phyloP scores from a whole-genome alignment of 1,140 invertebrate species.

The Nasonia vitripennis region DNA sequence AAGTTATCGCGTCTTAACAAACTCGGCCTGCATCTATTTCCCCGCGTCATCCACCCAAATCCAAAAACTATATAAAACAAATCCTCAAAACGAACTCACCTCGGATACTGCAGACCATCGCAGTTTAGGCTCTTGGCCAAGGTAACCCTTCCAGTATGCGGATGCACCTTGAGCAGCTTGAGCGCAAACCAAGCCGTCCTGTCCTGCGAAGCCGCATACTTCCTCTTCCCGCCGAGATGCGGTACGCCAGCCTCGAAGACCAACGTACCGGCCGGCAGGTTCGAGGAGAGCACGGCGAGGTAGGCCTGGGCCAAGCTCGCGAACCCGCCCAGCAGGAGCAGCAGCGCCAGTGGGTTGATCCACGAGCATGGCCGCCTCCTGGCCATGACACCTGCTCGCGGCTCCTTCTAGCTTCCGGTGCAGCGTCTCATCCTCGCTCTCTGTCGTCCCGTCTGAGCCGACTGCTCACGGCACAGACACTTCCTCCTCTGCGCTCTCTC shows the following conservation, averaged over 20 bases:
- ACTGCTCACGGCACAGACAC: too few species aligned
- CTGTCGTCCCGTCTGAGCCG: not conserved
- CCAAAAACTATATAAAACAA: too few species aligned
- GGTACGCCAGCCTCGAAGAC: constrained; percentile 89
- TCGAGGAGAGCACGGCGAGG: constrained; percentile 83
- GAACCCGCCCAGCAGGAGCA: constrained; percentile 57
- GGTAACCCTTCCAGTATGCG: constrained; percentile 83
- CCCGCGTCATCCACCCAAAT: too few species aligned
- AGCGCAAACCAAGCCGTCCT: constrained; percentile 88
- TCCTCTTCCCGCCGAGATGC: constrained; percentile 82
- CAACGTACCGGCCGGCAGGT: constrained; percentile 80
- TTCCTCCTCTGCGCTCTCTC: too few species aligned
- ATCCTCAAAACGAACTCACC: not conserved
- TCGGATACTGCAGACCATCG: constrained; percentile 86
- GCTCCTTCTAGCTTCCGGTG: not conserved
- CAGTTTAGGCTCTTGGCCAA: constrained; percentile 84
- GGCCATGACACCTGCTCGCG: not conserved
- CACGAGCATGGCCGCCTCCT: not conserved
- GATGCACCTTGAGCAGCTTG: constrained; percentile 84
- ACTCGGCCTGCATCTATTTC: not conserved
- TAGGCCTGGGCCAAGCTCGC: constrained; percentile 72
- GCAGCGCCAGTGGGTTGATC: constrained; percentile 54
- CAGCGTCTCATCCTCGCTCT: not conserved
- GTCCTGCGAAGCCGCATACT: constrained; percentile 85
- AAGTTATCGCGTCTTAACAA: too few species aligned